Base-by-base conservation (phyloP, 2,113 vertebrate species). In the Seriola rivoliana region DNA sequence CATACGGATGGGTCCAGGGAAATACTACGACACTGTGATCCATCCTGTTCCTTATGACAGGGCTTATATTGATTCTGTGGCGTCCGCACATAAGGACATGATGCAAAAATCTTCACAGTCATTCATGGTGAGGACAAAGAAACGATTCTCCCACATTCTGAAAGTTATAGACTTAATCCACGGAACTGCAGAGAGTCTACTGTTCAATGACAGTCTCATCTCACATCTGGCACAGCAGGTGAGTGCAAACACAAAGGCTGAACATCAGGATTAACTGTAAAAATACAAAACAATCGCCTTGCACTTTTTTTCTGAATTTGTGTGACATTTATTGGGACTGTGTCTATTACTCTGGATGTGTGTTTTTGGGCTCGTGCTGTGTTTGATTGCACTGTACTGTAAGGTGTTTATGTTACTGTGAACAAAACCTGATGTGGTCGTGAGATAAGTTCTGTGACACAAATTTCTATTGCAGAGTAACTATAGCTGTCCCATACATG, bases 1-100 rank as follows among this genome's bases (percentile, higher is more conserved):
- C 40, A 0, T 96, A 21, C 66, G 94, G 0, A 72, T 97, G 75
- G 95, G 95, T 8, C 84, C 65, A 0, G 94, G 96, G 4, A 90
- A 95, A 0, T 89, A 96, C 72, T 97, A 95, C 68, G 90, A 85
- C 1, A 75, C 95, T 10, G 87, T 92, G 82, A 95, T 83, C 0
- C 93, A 92, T 19, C 59, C 92, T 0, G 77, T 95, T 50, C 90
- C 95, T 0, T 96, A 95, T 52, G 92, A 88, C 0, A 69, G 93
- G 76, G 88, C 95, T 10, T 1, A 91, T 8, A 23, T 96, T 0
- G 1, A 84, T 0, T 0, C 5, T 0, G 0, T 96, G 3, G 1
- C 73, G n/a, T 14, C 52, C 0, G 0, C 34, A 0, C 16, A 85
- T 0, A 12, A 25, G 0, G 21, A 34, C 0, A 1, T 36, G 17